phyloP scores from a whole-genome alignment of 1,140 invertebrate genomes.

The Drosophila busckii region DNA sequence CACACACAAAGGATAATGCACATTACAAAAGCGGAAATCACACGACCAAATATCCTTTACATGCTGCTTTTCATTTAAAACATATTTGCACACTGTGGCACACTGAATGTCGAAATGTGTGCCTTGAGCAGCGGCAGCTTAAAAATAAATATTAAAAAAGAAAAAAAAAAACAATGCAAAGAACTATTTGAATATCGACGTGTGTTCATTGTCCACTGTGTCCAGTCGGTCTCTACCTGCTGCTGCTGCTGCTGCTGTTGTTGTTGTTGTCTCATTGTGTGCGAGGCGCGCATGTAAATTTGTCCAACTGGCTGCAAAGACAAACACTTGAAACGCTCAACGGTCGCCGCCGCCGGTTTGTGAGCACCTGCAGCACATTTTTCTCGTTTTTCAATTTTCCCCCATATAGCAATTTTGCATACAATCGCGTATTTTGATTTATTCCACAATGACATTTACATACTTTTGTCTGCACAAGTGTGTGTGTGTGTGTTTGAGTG shows the following conservation, averaged over 20 bases:
- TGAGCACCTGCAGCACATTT: conserved; percentile 61
- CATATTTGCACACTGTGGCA: conserved; percentile 33
- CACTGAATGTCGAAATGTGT: conserved; percentile 19
- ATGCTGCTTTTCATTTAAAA: conserved; percentile 57
- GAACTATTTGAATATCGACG: conserved; percentile 65
- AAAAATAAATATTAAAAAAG: conserved; percentile 5
- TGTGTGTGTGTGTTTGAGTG: conserved; percentile 26
- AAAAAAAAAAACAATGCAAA: conserved; percentile 2
- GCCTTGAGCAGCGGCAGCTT: conserved; percentile 13
- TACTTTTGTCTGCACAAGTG: conserved; percentile 27
- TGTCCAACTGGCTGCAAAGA: conserved; percentile 62
- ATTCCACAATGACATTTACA: conserved; percentile 47
- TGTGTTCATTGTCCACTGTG: conserved; percentile 50
- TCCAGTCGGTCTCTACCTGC: conserved; percentile 10
- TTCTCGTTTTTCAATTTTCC: conserved; percentile 19
- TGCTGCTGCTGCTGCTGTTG: conserved; percentile 19
- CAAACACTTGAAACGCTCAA: conserved; percentile 58
- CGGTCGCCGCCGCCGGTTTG: conserved; percentile 33
- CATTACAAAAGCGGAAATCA: conserved; percentile 61
- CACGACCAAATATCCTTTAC: conserved; percentile 51
- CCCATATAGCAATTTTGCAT: conserved; percentile 45
- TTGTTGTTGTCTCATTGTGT: conserved; percentile 47
- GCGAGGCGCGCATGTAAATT: conserved; percentile 64
- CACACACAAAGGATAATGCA: conserved; percentile 46
- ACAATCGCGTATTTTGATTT: conserved; percentile 66